Evolutionary conservation across 2,113 vertebrate species (phyloP).

Genomic region (Scomber scombrus): DNA sequence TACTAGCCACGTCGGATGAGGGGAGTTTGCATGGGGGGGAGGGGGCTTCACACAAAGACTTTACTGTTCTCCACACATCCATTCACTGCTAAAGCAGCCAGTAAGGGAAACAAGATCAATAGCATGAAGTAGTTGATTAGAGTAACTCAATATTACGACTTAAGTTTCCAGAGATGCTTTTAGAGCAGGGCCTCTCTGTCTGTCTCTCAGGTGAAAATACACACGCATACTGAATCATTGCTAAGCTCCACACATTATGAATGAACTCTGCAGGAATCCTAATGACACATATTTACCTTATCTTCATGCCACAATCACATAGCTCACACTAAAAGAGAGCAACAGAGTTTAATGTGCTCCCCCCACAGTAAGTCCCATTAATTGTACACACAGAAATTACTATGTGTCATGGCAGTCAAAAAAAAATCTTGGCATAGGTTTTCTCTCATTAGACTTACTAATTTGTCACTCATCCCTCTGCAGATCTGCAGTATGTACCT

Average conservation of each 20-base stretch:
- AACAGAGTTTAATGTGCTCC: constrained; percentile 33
- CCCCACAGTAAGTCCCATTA: constrained; percentile 32
- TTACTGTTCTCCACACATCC: constrained; percentile 72
- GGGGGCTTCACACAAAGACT: constrained; percentile 72
- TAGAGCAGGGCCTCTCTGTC: constrained; percentile 53
- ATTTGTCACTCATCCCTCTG: constrained; percentile 60
- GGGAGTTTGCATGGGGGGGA: constrained; percentile 23
- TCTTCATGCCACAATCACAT: constrained; percentile 37
- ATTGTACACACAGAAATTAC: constrained; percentile 44
- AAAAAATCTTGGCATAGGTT: constrained; percentile 42
- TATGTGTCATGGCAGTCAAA: constrained; percentile 21
- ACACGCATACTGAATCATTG: constrained; percentile 26
- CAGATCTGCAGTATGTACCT: constrained; percentile 43
- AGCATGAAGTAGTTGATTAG: constrained; percentile 76
- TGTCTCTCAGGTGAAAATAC: constrained; percentile 17
- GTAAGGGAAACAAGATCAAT: constrained; percentile 75
- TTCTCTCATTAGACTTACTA: constrained; percentile 57
- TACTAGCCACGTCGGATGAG: constrained; percentile 59
- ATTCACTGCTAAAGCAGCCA: constrained; percentile 62
- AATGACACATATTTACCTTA: constrained; percentile 65
- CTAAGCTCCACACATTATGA: constrained; percentile 39
- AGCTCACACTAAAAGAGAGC: constrained; percentile 29
- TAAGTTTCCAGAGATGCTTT: constrained; percentile 74
- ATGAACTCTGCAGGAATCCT: constrained; percentile 36
- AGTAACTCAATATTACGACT: constrained; percentile 79